Conservation (phyloP, 1,140 invertebrate genomes). For the Steinernema khuongi region DNA sequence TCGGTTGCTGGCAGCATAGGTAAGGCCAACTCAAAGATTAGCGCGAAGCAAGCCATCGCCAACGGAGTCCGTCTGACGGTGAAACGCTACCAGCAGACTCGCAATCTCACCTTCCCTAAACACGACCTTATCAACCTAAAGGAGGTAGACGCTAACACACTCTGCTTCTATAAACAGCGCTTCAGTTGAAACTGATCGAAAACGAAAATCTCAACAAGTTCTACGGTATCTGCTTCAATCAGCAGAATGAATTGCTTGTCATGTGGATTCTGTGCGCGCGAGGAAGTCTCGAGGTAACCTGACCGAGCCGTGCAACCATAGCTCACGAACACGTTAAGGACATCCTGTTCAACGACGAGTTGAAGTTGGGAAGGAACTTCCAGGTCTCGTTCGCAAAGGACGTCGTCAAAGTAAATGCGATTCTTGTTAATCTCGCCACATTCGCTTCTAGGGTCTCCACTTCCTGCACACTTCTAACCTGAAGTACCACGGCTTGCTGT, state of each 20-base stretch:
- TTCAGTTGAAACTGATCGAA: constrained; percentile 56
- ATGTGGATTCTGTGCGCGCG: constrained; percentile 55
- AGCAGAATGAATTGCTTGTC: constrained; percentile 57
- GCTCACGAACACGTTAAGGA: constrained; percentile 39
- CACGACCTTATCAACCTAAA: constrained; percentile 48
- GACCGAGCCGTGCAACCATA: constrained; percentile 10
- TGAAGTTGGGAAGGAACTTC: constrained; percentile 57
- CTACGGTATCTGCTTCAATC: constrained; percentile 58
- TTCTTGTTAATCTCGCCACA: constrained; percentile 15
- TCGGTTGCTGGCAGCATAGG: constrained; percentile 38
- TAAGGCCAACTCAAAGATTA: constrained; percentile 43
- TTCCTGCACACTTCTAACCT: constrained; percentile 51
- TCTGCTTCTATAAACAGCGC: constrained; percentile 28
- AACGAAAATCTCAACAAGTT: constrained; percentile 59
- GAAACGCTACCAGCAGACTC: constrained; percentile 50
- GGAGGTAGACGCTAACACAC: constrained; percentile 38
- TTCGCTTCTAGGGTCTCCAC: constrained; percentile 45
- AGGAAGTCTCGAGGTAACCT: constrained; percentile 50
- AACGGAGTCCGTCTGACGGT: constrained; percentile 53
- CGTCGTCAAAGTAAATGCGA: constrained; percentile 50
- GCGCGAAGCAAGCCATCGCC: constrained; percentile 45
- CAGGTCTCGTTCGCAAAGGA: constrained; percentile 59
- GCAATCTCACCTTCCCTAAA: constrained; percentile 57
- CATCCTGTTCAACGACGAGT: constrained; percentile 56
- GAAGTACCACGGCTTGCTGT: constrained; percentile 53